These are phyloP conservation scores for Empidonax traillii DNA, from an alignment of 2,113 vertebrate species.

Conservation along the genomic window DNA sequence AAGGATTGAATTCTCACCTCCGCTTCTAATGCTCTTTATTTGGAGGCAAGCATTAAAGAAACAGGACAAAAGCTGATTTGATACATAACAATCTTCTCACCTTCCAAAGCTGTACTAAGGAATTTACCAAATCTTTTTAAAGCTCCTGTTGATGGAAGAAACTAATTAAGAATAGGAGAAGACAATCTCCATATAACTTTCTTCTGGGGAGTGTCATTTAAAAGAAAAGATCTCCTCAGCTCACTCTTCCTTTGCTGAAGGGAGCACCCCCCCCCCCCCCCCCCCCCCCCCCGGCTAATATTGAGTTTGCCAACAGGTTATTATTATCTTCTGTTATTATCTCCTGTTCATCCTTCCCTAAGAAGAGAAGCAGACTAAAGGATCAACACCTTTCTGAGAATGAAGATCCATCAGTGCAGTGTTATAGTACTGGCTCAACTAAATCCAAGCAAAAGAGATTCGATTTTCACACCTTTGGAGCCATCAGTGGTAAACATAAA, in stretches of 20 bases:
- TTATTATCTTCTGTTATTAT: background rate
- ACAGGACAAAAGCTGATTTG: background rate
- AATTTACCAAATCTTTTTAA: background rate
- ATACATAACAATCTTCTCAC: background rate
- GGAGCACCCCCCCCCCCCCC: background rate
- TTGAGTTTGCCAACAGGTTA: background rate
- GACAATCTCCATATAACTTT: background rate
- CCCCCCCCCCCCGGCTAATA: background rate
- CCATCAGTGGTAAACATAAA: background rate
- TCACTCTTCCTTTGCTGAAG: accelerated
- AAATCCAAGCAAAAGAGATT: background rate
- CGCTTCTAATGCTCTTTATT: background rate
- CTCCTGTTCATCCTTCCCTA: background rate
- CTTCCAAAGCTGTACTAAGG: background rate
- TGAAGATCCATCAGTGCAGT: background rate
- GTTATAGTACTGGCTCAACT: background rate
- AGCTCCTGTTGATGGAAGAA: background rate
- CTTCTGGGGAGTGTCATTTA: background rate
- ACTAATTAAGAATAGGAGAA: background rate
- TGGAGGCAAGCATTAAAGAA: background rate
- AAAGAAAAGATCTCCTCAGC: background rate
- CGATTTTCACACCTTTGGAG: background rate
- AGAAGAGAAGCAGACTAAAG: background rate
- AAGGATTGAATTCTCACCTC: slow-evolving; percentile 30
- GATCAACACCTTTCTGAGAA: background rate